These are phyloP conservation scores for Seriola aureovittata DNA, from an alignment of 2,113 vertebrate species.

Conservation along the genomic window DNA sequence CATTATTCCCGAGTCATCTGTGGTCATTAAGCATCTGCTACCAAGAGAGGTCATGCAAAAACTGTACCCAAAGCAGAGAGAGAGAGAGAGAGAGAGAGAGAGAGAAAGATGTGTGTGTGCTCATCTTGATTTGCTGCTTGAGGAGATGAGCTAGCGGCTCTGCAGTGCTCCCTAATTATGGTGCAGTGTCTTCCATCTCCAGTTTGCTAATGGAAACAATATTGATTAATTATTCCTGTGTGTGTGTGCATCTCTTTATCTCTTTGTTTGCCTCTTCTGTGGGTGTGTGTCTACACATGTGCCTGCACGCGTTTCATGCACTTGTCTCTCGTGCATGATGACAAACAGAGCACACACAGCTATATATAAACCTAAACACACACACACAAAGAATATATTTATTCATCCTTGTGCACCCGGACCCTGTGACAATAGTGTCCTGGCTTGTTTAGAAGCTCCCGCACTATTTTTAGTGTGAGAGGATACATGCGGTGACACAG, in stretches of 20 bases:
- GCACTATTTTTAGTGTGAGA: conserved; percentile 63
- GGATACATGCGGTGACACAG: conserved; percentile 42
- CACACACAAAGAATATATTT: conserved; percentile 37
- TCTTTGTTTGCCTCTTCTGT: conserved; percentile 39
- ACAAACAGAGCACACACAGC: conserved; percentile 1
- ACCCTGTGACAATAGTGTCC: conserved; percentile 19
- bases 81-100: background rate
- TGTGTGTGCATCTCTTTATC: conserved; percentile 18
- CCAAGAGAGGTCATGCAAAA: conserved; percentile 40
- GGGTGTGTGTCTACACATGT: conserved; percentile 14
- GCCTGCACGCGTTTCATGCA: background rate
- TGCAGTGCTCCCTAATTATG: conserved; percentile 69
- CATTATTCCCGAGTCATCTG: conserved; percentile 39
- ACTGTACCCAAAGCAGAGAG: conserved; percentile 7
- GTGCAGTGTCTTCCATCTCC: conserved; percentile 64
- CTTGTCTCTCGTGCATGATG: conserved; percentile 29
- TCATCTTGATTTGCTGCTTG: conserved; percentile 54
- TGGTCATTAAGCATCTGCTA: conserved; percentile 45
- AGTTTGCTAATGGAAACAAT: conserved; percentile 74
- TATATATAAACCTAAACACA: conserved; percentile 34
- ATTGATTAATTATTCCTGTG: conserved; percentile 73
- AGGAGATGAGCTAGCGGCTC: conserved; percentile 62
- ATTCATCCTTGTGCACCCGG: conserved; percentile 21
- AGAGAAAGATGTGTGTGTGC: conserved; percentile 1
- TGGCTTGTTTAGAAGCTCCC: conserved; percentile 42